Base-by-base conservation (phyloP, 1,140 invertebrate genomes). In the Bombus terrestris region DNA sequence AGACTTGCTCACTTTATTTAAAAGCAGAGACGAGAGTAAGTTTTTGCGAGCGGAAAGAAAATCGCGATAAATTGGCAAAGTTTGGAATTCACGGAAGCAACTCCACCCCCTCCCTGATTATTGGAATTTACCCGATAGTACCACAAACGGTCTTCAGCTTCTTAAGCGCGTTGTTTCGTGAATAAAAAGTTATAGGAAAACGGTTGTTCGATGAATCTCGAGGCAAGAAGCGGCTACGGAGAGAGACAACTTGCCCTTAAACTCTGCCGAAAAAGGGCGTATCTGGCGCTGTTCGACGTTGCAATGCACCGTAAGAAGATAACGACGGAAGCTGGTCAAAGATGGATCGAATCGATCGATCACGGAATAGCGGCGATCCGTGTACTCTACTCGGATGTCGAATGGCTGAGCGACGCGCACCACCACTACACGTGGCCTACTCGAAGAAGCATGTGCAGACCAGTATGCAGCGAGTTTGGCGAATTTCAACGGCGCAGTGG, bases 381-480 rank as follows among this genome's bases (percentile, higher is more conserved):
- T 32, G 41, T 8, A 22, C 6, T 8, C 15, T 15, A 3, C 0
- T 0, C 5, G 18, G 18, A 53, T 0, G 47, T 53, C 0, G 47
- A 1, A 53, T 18, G 18, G 18, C n/a, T 12, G 18, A 79, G 1
- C 6, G 39, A 6, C 64, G 35, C n/a, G 35, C 10, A n/a, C 22
- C 9, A 15, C 13, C 5, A 69, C 68, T 41, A 68, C 83, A 89
- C 83, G 88, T 89, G 81, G 75, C 83, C 71, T 66, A 66, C 59
- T 53, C 32, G 39, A 18, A 37, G 53, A 81, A 77, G 39, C 88
- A 79, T 83, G 83, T 83, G 87, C 87, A 74, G 18, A 35, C 13
- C 47, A 47, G 64, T 18, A n/a, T 57, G 64, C 47, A 47, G 28
- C 79, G 78, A 59, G 72, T 85, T 64, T 74, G 64, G 76, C 69